Evolutionary conservation across 2,888 invertebrate genomes (phyloP), one percentile per base, ranked within the genome.

Genomic region (Thymelicus lineola): DNA sequence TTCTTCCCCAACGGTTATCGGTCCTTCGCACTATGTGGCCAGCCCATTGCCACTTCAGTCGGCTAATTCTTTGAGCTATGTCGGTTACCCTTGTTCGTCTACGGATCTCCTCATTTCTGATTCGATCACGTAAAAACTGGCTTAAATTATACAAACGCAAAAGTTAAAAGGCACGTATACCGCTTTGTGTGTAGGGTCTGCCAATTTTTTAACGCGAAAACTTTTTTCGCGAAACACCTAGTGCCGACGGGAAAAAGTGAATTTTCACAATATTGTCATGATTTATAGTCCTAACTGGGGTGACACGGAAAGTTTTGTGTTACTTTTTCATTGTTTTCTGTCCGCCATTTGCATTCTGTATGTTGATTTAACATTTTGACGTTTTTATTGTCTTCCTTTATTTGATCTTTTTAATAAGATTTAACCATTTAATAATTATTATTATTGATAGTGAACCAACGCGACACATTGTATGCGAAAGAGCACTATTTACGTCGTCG

Each of bases 181-280:
- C 82, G 71, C 80, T n/a, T n/a, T n/a, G n/a, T n/a, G n/a, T n/a
- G 80, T 82, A 81, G 78, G 77, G 80, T 76, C 80, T 81, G 82
- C 81, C 82, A 82, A 87, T 86, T 86, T 85, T 85, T 84, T 73
- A 75, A 76, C 66, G 60, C 35, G 64, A 60, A 72, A 76, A 75
- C 73, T 75, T 76, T 62, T 64, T 64, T 57, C 69, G 35, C 71
- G 71, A 72, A 72, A 75, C 74, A 75, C 70, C 72, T 65, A 61
- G 55, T 66, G 66, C 59, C 58, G 66, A 64, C 70, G 64, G 69
- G 46, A 61, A 71, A 72, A 73, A 71, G 71, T 71, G 71, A 74
- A 72, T 72, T 70, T 70, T 62, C 72, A 72, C 68, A 69, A 72
- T 66, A 72, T 68, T 64, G 45, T 58, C 65, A 64, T 73, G 73